Evolutionary conservation across 1,140 invertebrate species (phyloP), one percentile per base, ranked within the genome.

Genomic region (Bombus affinis): DNA sequence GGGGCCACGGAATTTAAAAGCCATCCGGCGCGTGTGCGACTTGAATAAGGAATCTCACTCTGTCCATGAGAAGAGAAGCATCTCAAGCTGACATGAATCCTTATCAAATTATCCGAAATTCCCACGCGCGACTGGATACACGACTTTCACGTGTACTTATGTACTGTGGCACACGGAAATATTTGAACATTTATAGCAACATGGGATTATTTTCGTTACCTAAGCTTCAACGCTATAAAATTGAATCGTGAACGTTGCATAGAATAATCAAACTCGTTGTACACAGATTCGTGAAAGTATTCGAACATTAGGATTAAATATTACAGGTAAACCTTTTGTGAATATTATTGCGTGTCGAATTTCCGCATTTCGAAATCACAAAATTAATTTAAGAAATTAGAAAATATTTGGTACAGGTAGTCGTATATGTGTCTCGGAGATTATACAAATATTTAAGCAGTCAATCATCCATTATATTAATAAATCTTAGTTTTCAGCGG

Each of bases 81-180:
- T 87, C 79, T 72, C 86, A 37, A 66, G 39, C 62, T 68, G 68
- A 62, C 85, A 68, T 86, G 86, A 84, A 74, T 90, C 81, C 86
- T 88, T 91, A 88, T 90, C 81, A 91, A 90, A 90, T 90, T 88
- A 91, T 88, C 75, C 86, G 22, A 91, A 90, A 86, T 91, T 91
- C 90, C 90, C 90, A 91, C 89, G 90, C 81, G 78, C 65, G 42
- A 68, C 15, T 65, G 42, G 72, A 32, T 75, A 75, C 44, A 28
- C 42, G 39, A 0, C 18, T 53, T 74, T 53, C 73, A n/a, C 44
- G 44, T n/a, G 18, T 74, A 37, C 9, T 28, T 62, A 62, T 3
- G 9, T 3, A 62, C 59, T 12, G 28, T 28, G 59, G 28, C 28
- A 13, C 28, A 13, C 59, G 59, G 12, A n/a, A n/a, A 13, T 62